Evolutionary conservation across 2,797 vertebrate species (phyloP), one percentile per base, ranked within the genome.

Genomic region (Helarctos malayanus): DNA sequence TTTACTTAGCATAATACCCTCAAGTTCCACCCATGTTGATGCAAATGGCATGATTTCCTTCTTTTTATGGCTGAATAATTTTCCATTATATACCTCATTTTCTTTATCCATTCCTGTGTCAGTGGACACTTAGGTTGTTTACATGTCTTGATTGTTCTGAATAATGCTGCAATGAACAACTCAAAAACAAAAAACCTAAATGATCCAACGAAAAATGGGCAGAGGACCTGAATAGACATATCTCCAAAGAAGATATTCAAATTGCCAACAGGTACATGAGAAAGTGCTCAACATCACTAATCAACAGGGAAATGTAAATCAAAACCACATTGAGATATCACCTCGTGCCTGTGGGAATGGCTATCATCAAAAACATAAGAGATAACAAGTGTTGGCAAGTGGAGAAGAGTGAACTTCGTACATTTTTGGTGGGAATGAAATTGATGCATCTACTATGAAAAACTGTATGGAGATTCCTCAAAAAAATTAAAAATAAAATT

Each of bases 401-500:
- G 21, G 45, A 79, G 18, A 69, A 95, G 49, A 85, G 54, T 49
- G 10, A 85, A 61, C 11, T 29, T 13, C 27, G 16, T 79, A 13
- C 29, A 63, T 32, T 89, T 41, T 63, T 85, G 45, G 27, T 85
- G 52, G 35, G 25, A 79, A 69, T 86, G 35, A 73, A 73, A 63
- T 73, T 80, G 35, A 11, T 81, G 15, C 54, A 65, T 35, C 7
- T 18, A 86, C 35, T 63, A 47, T 65, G 65, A 65, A 80, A 91
- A 91, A 63, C 73, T 86, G 10, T 81, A 63, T 81, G 47, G 47
- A 41, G 14, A n/a, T 35, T 73, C 56, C 75, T 41, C 21, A 54
- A 73, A 73, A 73, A 86, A 45, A 63, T 54, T 54, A 86, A 63
- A 95, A 95, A 63, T 91, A 73, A 65, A 80, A 63, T 25, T 91